These are phyloP conservation scores for Halcyon malimbica DNA, from an alignment of 2,113 vertebrate genomes.

Conservation along the genomic window DNA sequence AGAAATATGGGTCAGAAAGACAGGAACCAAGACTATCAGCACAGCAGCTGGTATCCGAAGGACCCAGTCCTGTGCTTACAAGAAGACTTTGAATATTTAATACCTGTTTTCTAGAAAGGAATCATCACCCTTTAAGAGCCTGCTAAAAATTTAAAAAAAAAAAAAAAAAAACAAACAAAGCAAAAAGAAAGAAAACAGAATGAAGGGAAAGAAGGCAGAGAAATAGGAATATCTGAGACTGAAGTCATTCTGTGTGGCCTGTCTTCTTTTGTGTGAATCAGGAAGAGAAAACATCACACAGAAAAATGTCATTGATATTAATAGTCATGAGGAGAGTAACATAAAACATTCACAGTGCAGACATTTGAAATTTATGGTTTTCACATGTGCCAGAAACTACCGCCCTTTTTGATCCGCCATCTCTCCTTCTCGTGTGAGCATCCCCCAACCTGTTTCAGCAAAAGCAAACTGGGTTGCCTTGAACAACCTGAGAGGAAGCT, in stretches of 20 bases:
- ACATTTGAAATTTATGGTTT: not conserved
- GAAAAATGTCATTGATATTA: slow-evolving; percentile 36
- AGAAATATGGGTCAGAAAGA: not conserved
- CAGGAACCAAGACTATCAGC: not conserved
- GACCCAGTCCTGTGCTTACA: not conserved
- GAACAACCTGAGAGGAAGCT: not conserved
- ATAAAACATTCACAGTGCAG: slow-evolving; percentile 13
- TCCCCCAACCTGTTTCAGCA: not conserved
- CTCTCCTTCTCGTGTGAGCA: not conserved
- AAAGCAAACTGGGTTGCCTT: not conserved
- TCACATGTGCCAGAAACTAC: not conserved
- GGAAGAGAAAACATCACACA: not conserved
- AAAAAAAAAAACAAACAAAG: not conserved
- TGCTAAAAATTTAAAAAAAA: not conserved
- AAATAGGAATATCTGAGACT: not conserved
- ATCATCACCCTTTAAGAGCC: not conserved
- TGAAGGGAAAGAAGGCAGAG: not conserved
- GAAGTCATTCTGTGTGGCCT: slow-evolving; percentile 29
- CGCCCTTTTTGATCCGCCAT: not conserved
- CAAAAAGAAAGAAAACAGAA: not conserved
- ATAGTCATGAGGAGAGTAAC: not conserved
- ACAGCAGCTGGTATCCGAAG: not conserved
- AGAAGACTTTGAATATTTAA: not conserved
- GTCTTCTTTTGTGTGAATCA: slow-evolving; percentile 13
- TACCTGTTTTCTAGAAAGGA: not conserved